Percentiles rank a stretch among this genome's conserved stretches.
Conservation (phyloP, 2,797 vertebrate genomes). For the Anabacerthia variegaticeps region DNA sequence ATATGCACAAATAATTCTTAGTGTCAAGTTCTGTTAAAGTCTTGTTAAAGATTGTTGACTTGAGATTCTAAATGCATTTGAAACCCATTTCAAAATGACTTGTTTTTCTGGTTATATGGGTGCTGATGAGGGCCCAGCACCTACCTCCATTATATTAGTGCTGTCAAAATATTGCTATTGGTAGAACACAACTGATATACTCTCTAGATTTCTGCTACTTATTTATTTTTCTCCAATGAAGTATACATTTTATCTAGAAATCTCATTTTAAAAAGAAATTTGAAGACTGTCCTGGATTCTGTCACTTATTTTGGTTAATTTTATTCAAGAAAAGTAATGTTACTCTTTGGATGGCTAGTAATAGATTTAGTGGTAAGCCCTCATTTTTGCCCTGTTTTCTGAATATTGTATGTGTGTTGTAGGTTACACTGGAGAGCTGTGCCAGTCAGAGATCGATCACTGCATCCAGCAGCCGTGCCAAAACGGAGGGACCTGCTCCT, state of each 20-base stretch:
- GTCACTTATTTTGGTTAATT: not conserved
- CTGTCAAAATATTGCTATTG: not conserved
- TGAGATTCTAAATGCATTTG: not conserved
- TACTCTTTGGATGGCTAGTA: not conserved
- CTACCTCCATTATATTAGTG: not conserved
- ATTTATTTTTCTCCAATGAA: not conserved
- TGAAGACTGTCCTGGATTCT: not conserved
- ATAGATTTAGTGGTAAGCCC: not conserved
- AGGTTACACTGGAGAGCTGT: constrained; percentile 93
- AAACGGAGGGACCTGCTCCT: constrained; percentile 90
- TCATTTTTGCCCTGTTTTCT: not conserved
- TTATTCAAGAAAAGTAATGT: not conserved
- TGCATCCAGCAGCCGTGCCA: constrained; percentile 89
- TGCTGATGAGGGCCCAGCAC: not conserved
- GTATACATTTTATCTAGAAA: not conserved
- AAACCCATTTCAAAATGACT: not conserved
- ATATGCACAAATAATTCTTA: constrained; percentile 44
- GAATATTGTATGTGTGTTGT: not conserved
- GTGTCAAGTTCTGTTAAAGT: constrained; percentile 4
- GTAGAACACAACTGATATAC: not conserved
- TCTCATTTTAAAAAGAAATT: not conserved
- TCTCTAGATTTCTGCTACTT: not conserved
- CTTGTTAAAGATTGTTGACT: not conserved
- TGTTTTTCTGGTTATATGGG: not conserved
- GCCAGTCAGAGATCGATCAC: constrained; percentile 89